A percentile compares a stretch with the other conserved stretches of the same genome.
phyloP scores from a whole-genome alignment of 2,113 vertebrate genomes.

The Hemiprocne comata region DNA sequence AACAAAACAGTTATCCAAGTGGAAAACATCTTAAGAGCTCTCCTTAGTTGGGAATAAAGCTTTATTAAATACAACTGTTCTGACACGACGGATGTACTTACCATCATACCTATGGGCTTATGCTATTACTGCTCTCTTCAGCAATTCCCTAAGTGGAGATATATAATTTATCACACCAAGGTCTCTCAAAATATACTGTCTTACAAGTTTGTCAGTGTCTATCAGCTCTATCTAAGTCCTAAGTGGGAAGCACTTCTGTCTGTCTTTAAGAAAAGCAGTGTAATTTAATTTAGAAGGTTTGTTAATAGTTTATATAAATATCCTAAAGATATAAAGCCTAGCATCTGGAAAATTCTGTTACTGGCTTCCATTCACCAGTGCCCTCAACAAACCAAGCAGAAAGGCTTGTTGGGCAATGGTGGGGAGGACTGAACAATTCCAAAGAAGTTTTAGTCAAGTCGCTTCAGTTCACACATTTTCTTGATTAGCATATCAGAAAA shows the following conservation, averaged over 20 bases:
- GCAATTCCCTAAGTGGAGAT: conserved; percentile 67
- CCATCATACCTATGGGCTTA: conserved; percentile 66
- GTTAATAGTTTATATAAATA: neutral
- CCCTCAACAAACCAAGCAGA: neutral
- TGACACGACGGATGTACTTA: conserved; percentile 67
- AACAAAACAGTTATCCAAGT: conserved; percentile 65
- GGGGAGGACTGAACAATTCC: neutral
- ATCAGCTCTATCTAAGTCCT: neutral
- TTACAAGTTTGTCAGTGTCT: conserved; percentile 18
- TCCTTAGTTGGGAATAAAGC: conserved; percentile 66
- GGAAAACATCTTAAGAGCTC: conserved; percentile 77
- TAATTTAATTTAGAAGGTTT: neutral
- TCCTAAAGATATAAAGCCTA: neutral
- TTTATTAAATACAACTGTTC: conserved; percentile 74
- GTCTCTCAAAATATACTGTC: conserved; percentile 21
- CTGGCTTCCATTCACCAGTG: neutral
- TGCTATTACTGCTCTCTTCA: conserved; percentile 56
- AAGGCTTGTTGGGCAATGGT: neutral
- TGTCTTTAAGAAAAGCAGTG: neutral
- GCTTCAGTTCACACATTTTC: neutral
- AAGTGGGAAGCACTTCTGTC: neutral
- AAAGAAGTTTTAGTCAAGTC: neutral
- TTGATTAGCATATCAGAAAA: neutral
- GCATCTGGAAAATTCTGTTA: neutral
- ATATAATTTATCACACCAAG: conserved; percentile 70